Conservation (phyloP, 2,888 invertebrate species). For the Drosophila birchii region DNA sequence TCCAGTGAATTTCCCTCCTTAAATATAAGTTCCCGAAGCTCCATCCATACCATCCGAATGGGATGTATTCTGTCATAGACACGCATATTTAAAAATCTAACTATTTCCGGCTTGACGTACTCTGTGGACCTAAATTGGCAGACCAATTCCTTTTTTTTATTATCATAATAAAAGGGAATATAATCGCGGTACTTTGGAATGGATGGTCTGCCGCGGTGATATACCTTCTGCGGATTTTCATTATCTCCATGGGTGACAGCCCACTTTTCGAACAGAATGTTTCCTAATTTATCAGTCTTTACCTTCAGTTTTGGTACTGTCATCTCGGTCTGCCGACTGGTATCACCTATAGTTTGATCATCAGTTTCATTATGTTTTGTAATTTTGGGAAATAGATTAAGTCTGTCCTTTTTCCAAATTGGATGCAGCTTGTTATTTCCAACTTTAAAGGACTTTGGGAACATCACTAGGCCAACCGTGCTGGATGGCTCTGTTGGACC, state of each 20-base stretch:
- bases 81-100: neutral
- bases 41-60: neutral
- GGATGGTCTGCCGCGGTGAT: neutral
- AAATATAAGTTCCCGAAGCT: neutral
- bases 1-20: neutral
- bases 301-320: neutral
- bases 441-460: neutral
- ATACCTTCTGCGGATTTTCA: neutral
- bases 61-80: rapidly evolving
- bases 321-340: neutral
- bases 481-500: rapidly evolving
- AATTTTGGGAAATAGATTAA: neutral
- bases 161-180: too few species aligned
- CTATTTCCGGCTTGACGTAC: too few species aligned
- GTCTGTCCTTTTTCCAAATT: neutral
- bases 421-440: neutral
- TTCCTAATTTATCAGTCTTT: neutral
- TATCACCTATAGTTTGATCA: neutral
- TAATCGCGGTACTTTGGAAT: too few species aligned
- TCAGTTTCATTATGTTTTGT: neutral
- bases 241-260: neutral
- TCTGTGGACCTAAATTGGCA: too few species aligned
- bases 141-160: too few species aligned
- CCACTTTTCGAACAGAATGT: neutral
- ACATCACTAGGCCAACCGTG: neutral